These are phyloP conservation scores for Lytechinus pictus DNA, from an alignment of 35 echinoderm and acorn worm species.

Conservation along the genomic window DNA sequence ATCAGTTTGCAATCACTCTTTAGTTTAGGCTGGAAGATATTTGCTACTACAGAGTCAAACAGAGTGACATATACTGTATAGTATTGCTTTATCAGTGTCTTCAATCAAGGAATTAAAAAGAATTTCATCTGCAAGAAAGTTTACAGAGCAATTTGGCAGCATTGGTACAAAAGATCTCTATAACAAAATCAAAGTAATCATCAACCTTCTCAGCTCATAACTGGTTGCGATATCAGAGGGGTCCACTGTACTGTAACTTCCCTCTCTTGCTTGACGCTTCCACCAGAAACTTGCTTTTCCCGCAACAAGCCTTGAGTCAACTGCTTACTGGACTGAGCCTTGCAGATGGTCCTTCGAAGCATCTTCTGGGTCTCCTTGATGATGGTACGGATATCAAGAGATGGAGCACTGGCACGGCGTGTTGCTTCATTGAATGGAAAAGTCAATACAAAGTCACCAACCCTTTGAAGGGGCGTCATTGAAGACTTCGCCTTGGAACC, in stretches of 20 bases:
- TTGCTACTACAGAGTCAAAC: neutral
- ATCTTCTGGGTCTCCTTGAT: slow-evolving; percentile 85
- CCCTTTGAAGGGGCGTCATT: slow-evolving; percentile 47
- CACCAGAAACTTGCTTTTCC: neutral
- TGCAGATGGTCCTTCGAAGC: slow-evolving; percentile 71
- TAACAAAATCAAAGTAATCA: neutral
- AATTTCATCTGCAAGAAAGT: neutral
- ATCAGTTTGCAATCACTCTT: neutral
- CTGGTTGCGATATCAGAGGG: neutral
- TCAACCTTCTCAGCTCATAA: slow-evolving; percentile 5
- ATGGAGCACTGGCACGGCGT: slow-evolving; percentile 65
- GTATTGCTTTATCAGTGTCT: neutral
- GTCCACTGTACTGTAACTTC: slow-evolving; percentile 25
- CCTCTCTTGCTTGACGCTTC: neutral
- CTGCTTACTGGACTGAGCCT: slow-evolving; percentile 57
- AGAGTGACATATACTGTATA: neutral
- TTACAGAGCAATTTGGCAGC: neutral
- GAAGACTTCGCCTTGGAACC: neutral
- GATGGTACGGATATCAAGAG: slow-evolving; percentile 76
- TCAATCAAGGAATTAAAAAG: neutral
- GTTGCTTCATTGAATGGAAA: slow-evolving; percentile 88
- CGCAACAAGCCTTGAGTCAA: neutral
- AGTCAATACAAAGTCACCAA: slow-evolving; percentile 80
- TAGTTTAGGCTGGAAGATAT: neutral
- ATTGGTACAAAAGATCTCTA: neutral